Percentiles rank a stretch among this genome's conserved stretches.
Evolutionary conservation across 1,140 invertebrate species (phyloP).

Genomic region (Drosophila murphyi): DNA sequence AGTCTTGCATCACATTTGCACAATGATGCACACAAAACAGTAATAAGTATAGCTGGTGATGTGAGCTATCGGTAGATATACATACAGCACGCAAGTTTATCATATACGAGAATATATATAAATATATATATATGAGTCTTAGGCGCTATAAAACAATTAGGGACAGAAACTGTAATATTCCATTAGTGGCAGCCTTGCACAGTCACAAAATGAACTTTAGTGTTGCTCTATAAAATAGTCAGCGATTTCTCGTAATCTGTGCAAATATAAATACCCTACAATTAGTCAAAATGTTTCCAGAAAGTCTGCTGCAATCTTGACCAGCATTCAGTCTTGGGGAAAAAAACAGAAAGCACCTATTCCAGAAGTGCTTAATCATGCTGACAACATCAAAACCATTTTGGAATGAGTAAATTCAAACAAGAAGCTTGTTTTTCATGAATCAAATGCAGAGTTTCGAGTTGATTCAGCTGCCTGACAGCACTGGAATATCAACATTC

Average conservation of each 20-base stretch:
- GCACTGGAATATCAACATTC: not conserved
- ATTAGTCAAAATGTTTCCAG: constrained; percentile 70
- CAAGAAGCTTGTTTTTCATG: constrained; percentile 27
- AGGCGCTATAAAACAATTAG: constrained; percentile 9
- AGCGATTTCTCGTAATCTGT: constrained; percentile 42
- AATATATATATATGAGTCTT: not conserved
- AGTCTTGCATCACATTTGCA: not conserved
- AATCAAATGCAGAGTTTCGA: constrained; percentile 51
- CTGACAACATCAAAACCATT: constrained; percentile 57
- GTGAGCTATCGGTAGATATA: not conserved
- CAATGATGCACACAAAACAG: not conserved
- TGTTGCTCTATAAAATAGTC: constrained; percentile 1
- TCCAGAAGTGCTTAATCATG: constrained; percentile 48
- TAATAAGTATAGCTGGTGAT: not conserved
- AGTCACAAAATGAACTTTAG: constrained; percentile 10
- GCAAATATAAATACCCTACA: constrained; percentile 46
- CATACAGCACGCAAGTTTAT: not conserved
- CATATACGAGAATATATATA: not conserved
- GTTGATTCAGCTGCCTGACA: constrained; percentile 24
- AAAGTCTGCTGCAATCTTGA: constrained; percentile 57
- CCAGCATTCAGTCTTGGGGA: not conserved
- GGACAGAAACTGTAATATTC: constrained; percentile 33
- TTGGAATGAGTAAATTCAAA: constrained; percentile 6
- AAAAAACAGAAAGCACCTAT: constrained; percentile 27
- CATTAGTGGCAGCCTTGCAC: constrained; percentile 13